These are phyloP conservation scores for Pollimyrus isidori DNA, from an alignment of 2,113 vertebrate genomes.

Conservation along the genomic window DNA sequence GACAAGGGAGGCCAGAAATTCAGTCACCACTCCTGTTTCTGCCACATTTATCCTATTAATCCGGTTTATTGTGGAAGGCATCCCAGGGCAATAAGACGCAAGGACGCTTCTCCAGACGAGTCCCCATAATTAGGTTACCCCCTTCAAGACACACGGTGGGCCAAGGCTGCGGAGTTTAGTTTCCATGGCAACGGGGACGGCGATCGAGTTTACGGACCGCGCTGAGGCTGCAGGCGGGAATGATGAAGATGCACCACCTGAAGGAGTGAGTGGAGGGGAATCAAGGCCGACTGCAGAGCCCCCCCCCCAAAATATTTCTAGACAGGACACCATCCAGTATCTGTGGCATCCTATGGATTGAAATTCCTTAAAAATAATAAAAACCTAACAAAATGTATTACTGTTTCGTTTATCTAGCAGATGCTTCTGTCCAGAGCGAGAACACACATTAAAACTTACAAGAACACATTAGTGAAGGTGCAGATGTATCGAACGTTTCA, in stretches of 20 bases:
- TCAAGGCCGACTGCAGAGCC: not conserved
- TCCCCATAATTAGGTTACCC: conserved; percentile 26
- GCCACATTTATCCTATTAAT: conserved; percentile 20
- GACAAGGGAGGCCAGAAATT: not conserved
- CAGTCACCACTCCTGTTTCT: not conserved
- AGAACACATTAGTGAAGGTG: not conserved
- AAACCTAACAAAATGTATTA: not conserved
- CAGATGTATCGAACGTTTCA: not conserved
- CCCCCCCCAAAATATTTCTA: not conserved
- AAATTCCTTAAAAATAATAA: not conserved
- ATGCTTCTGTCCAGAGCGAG: not conserved
- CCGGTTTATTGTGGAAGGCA: conserved; percentile 15
- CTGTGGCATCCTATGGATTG: not conserved
- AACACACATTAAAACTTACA: not conserved
- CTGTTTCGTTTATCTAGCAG: not conserved
- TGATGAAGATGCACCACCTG: not conserved
- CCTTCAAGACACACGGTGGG: conserved; percentile 3
- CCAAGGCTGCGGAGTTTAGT: conserved; percentile 16
- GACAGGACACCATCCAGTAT: not conserved
- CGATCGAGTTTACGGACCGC: conserved; percentile 19
- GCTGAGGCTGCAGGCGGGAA: conserved; percentile 7
- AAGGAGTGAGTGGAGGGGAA: not conserved
- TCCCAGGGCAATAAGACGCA: conserved; percentile 13
- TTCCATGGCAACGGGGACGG: conserved; percentile 19
- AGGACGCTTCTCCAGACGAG: conserved; percentile 19